Conservation (phyloP, 2,113 vertebrate species). For the Pseudorectes ferrugineus region DNA sequence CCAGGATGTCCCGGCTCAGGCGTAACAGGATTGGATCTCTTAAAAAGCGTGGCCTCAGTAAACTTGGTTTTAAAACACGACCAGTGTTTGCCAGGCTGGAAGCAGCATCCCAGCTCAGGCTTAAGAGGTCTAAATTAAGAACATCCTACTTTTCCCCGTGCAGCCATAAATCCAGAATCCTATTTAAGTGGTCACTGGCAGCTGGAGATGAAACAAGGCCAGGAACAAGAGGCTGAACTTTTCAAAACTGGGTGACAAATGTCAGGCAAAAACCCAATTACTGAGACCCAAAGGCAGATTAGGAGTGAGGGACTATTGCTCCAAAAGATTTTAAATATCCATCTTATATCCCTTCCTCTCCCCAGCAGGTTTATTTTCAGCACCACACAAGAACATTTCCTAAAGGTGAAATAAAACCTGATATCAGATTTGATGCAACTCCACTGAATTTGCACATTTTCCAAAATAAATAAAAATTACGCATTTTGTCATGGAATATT, state of each 20-base stretch:
- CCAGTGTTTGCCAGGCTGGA: not conserved
- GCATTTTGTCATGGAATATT: not conserved
- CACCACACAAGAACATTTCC: not conserved
- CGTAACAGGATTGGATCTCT: not conserved
- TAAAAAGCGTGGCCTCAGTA: not conserved
- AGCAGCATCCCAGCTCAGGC: not conserved
- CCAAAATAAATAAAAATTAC: not conserved
- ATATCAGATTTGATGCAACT: not conserved
- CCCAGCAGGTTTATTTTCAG: not conserved
- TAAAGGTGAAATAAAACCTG: not conserved
- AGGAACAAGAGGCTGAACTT: not conserved
- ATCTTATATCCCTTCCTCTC: not conserved
- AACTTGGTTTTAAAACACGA: not conserved
- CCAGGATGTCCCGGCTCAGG: not conserved
- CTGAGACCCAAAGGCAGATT: not conserved
- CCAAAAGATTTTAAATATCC: not conserved
- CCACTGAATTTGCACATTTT: not conserved
- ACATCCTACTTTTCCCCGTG: not conserved
- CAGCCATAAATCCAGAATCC: conserved; percentile 31
- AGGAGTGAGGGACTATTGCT: not conserved
- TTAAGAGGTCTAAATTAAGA: conserved; percentile 17
- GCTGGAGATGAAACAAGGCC: not conserved
- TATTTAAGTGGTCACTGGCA: conserved; percentile 3
- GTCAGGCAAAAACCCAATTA: not conserved
- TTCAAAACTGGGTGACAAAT: not conserved